phyloP scores from a whole-genome alignment of 2,797 vertebrate genomes.

The Pangasius mekongensis region DNA sequence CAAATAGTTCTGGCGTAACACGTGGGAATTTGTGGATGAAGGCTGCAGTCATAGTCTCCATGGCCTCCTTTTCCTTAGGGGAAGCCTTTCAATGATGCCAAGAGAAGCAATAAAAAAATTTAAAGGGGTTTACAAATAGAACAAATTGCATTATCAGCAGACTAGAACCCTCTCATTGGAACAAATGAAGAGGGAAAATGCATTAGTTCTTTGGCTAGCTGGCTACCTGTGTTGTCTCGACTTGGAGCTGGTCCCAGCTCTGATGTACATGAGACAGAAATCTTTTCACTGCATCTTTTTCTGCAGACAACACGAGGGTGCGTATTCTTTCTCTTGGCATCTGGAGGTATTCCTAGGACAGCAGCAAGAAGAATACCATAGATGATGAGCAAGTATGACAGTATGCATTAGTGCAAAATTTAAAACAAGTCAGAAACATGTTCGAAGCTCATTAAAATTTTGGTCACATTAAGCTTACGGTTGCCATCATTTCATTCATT shows the following conservation, averaged over 20 bases:
- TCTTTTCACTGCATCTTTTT: conserved; percentile 81
- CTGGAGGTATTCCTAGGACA: conserved; percentile 82
- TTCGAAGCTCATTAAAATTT: background rate
- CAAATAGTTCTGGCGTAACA: conserved; percentile 87
- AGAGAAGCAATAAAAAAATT: conserved; percentile 22
- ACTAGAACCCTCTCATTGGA: background rate
- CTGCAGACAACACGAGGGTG: conserved; percentile 82
- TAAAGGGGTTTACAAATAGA: background rate
- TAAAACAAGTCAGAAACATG: background rate
- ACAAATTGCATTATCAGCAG: conserved; percentile 8
- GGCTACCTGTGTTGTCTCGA: conserved; percentile 77
- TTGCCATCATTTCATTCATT: background rate
- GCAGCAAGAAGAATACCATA: background rate
- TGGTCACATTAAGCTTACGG: background rate
- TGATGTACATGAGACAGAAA: conserved; percentile 85
- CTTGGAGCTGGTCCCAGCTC: conserved; percentile 83
- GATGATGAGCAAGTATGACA: background rate
- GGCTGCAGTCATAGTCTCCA: conserved; percentile 86
- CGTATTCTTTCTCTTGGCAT: conserved; percentile 86
- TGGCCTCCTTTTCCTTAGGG: conserved; percentile 79
- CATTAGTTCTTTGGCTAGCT: background rate
- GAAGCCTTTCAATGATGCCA: conserved; percentile 74
- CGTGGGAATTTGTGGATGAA: conserved; percentile 85
- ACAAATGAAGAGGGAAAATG: conserved; percentile 1
- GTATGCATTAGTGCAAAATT: background rate